Percentiles rank a stretch among this genome's conserved stretches.
These are phyloP conservation scores for Oxygymnocypris stewartii DNA, from an alignment of 2,113 vertebrate genomes.

Conservation along the genomic window DNA sequence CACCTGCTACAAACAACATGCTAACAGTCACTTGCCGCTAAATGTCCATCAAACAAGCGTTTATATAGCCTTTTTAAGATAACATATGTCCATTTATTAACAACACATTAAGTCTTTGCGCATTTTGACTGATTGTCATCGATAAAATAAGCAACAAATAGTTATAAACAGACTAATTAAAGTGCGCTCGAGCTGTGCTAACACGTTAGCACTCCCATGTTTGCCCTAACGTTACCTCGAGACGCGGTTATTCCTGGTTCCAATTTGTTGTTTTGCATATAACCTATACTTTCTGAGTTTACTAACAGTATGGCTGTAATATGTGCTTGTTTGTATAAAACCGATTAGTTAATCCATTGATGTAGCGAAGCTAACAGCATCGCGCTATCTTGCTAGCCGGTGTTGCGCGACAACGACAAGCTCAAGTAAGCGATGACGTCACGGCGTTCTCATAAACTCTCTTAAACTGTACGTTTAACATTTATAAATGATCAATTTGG, in stretches of 20 bases:
- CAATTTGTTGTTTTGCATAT: slow-evolving; percentile 8
- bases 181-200: background rate
- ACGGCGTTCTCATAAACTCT: background rate
- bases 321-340: slow-evolving; percentile 17
- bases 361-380: slow-evolving; percentile 9
- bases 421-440: slow-evolving; percentile 31
- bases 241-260: background rate
- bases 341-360: slow-evolving; percentile 13
- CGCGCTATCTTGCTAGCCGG: slow-evolving; percentile 37
- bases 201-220: background rate
- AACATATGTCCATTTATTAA: no score
- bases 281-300: background rate
- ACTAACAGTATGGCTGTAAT: background rate
- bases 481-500: background rate
- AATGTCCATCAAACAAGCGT: background rate
- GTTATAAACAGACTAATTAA: background rate
- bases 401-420: slow-evolving; percentile 10
- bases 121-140: background rate
- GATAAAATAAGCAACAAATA: background rate
- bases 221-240: slow-evolving; percentile 26
- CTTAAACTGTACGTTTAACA: background rate
- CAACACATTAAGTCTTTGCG: background rate
- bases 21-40: background rate
- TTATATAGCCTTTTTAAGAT: no score
- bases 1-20: background rate